phyloP scores from a whole-genome alignment of 2,797 vertebrate genomes.

The Pachyuromys duprasi region DNA sequence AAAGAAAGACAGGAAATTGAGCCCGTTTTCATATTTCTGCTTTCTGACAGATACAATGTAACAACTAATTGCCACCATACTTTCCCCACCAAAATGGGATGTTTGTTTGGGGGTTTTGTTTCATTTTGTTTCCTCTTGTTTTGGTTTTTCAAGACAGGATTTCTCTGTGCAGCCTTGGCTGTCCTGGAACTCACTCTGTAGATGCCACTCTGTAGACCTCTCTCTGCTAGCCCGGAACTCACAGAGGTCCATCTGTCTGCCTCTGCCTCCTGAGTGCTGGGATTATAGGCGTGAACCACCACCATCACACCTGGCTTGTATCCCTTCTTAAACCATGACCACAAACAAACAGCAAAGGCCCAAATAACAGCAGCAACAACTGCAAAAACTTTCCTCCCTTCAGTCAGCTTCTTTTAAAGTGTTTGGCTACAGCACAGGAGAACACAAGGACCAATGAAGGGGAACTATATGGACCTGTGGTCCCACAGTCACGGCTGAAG shows the following conservation, averaged over 20 bases:
- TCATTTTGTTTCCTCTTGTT: too few species aligned
- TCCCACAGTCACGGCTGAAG: neutral
- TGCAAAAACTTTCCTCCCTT: neutral
- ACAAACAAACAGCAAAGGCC: neutral
- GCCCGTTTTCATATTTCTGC: neutral
- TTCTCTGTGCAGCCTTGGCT: too few species aligned
- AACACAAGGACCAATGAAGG: neutral
- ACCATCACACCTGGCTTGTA: too few species aligned
- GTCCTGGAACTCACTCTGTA: too few species aligned
- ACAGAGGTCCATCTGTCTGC: too few species aligned
- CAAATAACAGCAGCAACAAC: neutral
- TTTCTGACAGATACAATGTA: neutral
- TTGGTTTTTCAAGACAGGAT: too few species aligned
- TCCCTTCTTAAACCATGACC: neutral
- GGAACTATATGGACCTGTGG: neutral
- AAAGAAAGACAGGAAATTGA: neutral
- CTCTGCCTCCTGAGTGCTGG: too few species aligned
- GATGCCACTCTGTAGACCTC: too few species aligned
- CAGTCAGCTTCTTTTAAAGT: neutral
- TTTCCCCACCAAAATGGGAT: neutral
- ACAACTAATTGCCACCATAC: too few species aligned
- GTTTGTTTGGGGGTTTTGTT: too few species aligned
- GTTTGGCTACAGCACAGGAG: neutral
- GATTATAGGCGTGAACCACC: too few species aligned
- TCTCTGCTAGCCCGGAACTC: too few species aligned